phyloP scores from a whole-genome alignment of 2,797 vertebrate species.

The Smutsia gigantea region DNA sequence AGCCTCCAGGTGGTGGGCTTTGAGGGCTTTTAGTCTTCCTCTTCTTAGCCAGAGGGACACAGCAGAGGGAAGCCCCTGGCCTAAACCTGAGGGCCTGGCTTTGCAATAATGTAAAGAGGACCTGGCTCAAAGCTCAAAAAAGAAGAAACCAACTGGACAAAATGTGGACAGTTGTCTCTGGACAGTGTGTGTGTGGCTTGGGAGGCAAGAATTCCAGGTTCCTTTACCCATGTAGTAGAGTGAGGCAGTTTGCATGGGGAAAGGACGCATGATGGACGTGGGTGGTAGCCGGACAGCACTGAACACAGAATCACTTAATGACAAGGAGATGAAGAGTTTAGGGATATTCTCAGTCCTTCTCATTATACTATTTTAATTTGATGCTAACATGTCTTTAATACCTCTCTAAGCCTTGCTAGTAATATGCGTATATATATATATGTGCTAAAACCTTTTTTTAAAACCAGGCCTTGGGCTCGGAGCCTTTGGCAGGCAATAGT shows the following conservation, averaged over 20 bases:
- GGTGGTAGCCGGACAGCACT: neutral
- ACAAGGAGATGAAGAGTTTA: neutral
- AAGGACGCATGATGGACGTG: fast-evolving
- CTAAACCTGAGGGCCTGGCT: neutral
- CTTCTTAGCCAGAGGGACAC: neutral
- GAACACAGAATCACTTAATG: neutral
- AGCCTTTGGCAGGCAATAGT: conserved; percentile 79
- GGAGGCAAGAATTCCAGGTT: neutral
- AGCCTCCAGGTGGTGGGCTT: neutral
- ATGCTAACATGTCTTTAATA: conserved; percentile 39
- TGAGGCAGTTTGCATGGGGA: neutral
- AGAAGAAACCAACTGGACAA: neutral
- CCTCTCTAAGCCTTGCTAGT: neutral
- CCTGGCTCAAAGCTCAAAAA: neutral
- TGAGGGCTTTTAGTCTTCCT: neutral
- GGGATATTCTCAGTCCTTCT: conserved; percentile 1
- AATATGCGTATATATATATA: neutral
- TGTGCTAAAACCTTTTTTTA: neutral
- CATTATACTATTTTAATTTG: conserved; percentile 9
- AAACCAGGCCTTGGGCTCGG: conserved; percentile 76
- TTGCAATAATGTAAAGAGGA: neutral
- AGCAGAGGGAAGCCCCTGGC: neutral
- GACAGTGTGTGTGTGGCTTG: neutral
- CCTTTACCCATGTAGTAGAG: neutral
- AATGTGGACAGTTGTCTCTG: neutral